A percentile compares a stretch with the other conserved stretches of the same genome.
Conservation (phyloP, 2,888 invertebrate genomes). For the Machimus atricapillus region DNA sequence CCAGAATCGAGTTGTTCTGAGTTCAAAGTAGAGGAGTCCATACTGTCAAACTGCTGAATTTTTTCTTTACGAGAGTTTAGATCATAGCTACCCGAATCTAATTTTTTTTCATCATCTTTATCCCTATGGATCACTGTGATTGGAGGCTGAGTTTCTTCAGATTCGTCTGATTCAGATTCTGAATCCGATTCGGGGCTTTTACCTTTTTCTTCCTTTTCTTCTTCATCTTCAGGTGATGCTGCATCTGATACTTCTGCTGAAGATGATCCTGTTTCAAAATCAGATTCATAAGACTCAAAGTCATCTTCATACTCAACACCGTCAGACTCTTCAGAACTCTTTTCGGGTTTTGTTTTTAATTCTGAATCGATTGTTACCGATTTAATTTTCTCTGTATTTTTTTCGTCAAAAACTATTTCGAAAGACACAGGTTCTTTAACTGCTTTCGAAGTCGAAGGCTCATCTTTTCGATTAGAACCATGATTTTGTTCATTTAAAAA, state of each 20-base stretch:
- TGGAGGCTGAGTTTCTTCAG: conserved; percentile 57
- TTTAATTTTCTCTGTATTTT: not conserved
- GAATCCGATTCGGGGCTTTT: not conserved
- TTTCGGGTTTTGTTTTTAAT: not conserved
- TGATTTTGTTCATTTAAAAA: not conserved
- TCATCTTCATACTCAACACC: conserved; percentile 64
- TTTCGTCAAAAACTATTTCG: conserved; percentile 56
- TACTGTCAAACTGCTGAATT: conserved; percentile 52
- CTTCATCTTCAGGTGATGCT: not conserved
- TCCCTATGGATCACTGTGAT: conserved; percentile 58
- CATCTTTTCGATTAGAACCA: not conserved
- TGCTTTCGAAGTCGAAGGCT: not conserved
- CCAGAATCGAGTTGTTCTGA: conserved; percentile 60
- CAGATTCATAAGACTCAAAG: conserved; percentile 68
- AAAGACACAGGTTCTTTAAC: conserved; percentile 57
- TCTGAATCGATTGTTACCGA: not conserved
- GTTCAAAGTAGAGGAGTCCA: conserved; percentile 55
- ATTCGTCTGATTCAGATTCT: conserved; percentile 46
- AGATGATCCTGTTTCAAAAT: conserved; percentile 63
- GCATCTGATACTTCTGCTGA: conserved; percentile 42
- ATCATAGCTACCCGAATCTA: conserved; percentile 70
- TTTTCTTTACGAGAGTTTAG: conserved; percentile 55
- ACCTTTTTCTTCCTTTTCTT: not conserved
- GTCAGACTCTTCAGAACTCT: conserved; percentile 15
- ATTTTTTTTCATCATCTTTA: conserved; percentile 65